Evolutionary conservation across 2,888 invertebrate genomes (phyloP).

Genomic region (Lottia scabra): DNA sequence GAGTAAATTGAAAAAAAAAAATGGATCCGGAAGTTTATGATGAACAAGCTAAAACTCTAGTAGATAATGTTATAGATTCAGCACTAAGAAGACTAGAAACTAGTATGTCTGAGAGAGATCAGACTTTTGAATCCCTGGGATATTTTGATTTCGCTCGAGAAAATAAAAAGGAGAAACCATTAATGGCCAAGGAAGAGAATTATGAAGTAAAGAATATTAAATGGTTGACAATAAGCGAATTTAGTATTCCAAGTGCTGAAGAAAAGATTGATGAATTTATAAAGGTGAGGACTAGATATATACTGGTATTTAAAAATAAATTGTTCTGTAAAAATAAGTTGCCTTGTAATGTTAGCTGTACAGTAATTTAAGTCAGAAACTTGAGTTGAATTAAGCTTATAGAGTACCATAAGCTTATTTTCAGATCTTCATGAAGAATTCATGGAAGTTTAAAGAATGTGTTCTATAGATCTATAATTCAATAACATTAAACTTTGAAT

Average conservation of each 20-base stretch:
- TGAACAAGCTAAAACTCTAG: slow-evolving; percentile 55
- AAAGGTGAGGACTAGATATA: slow-evolving; percentile 44
- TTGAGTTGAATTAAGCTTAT: too few species aligned
- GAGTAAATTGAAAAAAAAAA: too few species aligned
- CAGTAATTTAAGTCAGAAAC: too few species aligned
- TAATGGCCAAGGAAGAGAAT: slow-evolving; percentile 50
- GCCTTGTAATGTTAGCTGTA: too few species aligned
- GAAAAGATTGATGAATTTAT: slow-evolving; percentile 66
- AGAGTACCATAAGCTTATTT: too few species aligned
- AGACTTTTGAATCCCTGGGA: slow-evolving; percentile 56
- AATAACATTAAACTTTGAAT: too few species aligned
- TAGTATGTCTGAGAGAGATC: slow-evolving; percentile 54
- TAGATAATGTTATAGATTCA: slow-evolving; percentile 60
- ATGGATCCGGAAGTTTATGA: slow-evolving; percentile 41
- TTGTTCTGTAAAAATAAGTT: too few species aligned
- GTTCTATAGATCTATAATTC: too few species aligned
- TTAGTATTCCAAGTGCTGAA: slow-evolving; percentile 57
- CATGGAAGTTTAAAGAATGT: too few species aligned
- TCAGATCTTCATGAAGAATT: too few species aligned
- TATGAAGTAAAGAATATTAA: slow-evolving; percentile 63
- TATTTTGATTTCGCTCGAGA: slow-evolving; percentile 46
- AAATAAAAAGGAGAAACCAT: slow-evolving; percentile 24
- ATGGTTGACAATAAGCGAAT: slow-evolving; percentile 65
- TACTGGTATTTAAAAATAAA: too few species aligned
- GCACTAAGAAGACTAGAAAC: slow-evolving; percentile 60